These are phyloP conservation scores for Eristalis arbustorum DNA, from an alignment of 2,888 invertebrate genomes.

Conservation along the genomic window DNA sequence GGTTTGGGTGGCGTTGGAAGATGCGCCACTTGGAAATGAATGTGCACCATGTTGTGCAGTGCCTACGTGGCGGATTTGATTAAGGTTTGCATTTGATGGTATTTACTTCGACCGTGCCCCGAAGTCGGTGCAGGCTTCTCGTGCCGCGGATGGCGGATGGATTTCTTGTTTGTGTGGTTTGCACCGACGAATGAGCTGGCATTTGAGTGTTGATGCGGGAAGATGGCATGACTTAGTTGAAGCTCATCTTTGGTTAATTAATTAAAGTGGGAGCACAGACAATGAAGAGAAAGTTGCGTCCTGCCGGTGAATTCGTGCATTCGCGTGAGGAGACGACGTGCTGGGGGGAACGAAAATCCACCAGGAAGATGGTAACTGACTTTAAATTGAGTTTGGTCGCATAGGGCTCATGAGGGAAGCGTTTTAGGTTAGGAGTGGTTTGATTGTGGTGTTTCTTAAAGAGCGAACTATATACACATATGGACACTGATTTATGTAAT, in stretches of 20 bases:
- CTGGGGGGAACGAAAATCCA: not conserved
- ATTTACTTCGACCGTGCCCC: constrained; percentile 8
- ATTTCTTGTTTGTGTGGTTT: not conserved
- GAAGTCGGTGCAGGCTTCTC: constrained; percentile 24
- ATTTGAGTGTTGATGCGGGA: constrained; percentile 26
- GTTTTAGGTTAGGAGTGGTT: too few species aligned
- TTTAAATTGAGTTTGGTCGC: not conserved
- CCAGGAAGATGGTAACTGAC: not conserved
- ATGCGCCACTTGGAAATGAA: constrained; percentile 35
- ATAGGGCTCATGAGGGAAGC: not conserved
- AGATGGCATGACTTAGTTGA: constrained; percentile 28
- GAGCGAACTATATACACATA: too few species aligned
- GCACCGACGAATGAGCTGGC: constrained; percentile 1
- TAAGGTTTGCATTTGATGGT: constrained; percentile 32
- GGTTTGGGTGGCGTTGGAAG: not conserved
- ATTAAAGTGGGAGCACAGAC: not conserved
- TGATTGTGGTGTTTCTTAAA: too few species aligned
- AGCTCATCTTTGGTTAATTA: not conserved
- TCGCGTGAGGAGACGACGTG: not conserved
- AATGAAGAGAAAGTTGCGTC: not conserved
- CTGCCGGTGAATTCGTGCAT: not conserved
- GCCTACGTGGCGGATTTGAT: constrained; percentile 16
- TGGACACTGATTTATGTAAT: too few species aligned
- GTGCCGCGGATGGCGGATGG: not conserved
- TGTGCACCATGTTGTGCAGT: not conserved